Percentiles rank a stretch among this genome's conserved stretches.
Evolutionary conservation across 2,888 invertebrate species (phyloP).

Genomic region (Tortrix viridana): DNA sequence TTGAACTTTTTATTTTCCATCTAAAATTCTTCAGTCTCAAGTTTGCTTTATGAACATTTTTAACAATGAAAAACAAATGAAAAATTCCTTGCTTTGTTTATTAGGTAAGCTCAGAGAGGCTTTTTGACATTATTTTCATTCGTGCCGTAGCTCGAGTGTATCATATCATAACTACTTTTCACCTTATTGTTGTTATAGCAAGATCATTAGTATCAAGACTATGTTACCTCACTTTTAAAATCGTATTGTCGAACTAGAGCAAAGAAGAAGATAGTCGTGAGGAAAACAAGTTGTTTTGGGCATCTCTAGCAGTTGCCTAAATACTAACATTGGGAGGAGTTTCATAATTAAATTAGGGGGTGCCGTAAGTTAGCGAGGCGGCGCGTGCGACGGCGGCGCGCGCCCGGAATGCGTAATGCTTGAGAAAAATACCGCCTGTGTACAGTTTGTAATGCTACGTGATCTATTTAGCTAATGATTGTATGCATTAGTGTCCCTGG

Average conservation of each 20-base stretch:
- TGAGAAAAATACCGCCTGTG: slow-evolving; percentile 43
- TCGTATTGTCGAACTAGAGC: slow-evolving; percentile 9
- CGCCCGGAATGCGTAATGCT: slow-evolving; percentile 70
- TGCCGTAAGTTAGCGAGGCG: slow-evolving; percentile 57
- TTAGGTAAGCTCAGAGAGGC: not conserved
- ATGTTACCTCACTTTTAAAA: slow-evolving; percentile 6
- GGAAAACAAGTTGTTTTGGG: slow-evolving; percentile 34
- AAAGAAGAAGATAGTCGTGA: slow-evolving; percentile 9
- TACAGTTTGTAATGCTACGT: slow-evolving; percentile 45
- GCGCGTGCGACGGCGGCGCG: slow-evolving; percentile 52
- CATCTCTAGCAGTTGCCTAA: slow-evolving; percentile 31
- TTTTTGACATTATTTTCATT: not conserved
- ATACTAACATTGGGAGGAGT: slow-evolving; percentile 45
- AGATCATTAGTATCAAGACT: slow-evolving; percentile 1
- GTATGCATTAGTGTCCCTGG: slow-evolving; percentile 31
- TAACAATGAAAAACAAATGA: slow-evolving; percentile 27
- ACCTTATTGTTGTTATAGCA: not conserved
- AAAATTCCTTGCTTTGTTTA: slow-evolving; percentile 23
- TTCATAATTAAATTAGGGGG: slow-evolving; percentile 64
- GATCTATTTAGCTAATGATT: slow-evolving; percentile 43
- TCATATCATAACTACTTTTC: not conserved
- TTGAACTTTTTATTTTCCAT: slow-evolving; percentile 27
- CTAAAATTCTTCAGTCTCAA: slow-evolving; percentile 18
- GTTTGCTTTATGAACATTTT: slow-evolving; percentile 18
- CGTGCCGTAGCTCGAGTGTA: not conserved